phyloP scores from a whole-genome alignment of 2,888 invertebrate species.

The Diogma glabrata region DNA sequence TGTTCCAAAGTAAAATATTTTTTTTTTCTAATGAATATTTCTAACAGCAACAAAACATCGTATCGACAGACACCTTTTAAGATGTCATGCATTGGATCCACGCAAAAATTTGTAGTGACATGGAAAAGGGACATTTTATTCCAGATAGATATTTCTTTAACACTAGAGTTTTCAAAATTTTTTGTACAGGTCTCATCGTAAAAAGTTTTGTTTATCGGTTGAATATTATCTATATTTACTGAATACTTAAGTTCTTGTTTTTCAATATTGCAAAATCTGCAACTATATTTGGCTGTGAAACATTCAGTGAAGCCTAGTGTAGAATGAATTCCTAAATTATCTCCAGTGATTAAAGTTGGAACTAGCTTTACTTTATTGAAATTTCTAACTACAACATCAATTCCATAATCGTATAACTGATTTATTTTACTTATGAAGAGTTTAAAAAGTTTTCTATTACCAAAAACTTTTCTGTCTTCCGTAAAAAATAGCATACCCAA shows the following conservation, averaged over 20 bases:
- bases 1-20: constrained; percentile 7
- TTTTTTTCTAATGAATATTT: background rate
- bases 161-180: too few relatives aligned
- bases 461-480: constrained; percentile 1
- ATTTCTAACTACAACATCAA: background rate
- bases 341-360: constrained; percentile 4
- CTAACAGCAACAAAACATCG: background rate
- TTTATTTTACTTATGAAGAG: background rate
- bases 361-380: background rate
- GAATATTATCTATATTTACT: background rate
- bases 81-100: constrained; percentile 14
- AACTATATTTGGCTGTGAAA: background rate
- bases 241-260: too few relatives aligned
- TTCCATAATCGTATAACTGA: background rate
- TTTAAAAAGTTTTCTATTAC: background rate
- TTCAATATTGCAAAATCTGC: constrained; percentile 6
- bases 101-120: constrained; percentile 9
- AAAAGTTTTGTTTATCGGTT: background rate
- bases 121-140: constrained; percentile 10
- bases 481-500: constrained; percentile 10
- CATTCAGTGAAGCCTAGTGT: constrained; percentile 1
- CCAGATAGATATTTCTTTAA: constrained; percentile 12
- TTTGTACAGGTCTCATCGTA: too few relatives aligned
- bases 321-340: constrained; percentile 6
- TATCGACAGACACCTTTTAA: constrained; percentile 13